Conservation (phyloP, 2,113 vertebrate genomes). For the Ceuthmochares aereus region DNA sequence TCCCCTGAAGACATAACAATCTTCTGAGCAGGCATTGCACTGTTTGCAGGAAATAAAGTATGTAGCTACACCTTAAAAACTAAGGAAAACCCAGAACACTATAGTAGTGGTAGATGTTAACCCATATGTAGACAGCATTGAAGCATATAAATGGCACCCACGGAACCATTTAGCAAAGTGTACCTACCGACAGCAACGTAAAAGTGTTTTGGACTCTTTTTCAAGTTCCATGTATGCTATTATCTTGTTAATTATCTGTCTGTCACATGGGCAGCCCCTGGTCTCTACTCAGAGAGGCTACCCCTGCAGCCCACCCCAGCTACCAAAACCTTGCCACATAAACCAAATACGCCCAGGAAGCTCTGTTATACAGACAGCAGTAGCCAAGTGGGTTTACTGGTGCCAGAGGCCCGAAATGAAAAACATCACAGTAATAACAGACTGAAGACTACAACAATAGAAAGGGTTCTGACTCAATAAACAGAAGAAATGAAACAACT, state of each 20-base stretch:
- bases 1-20: neutral
- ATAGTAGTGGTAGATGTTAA: neutral
- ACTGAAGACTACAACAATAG: neutral
- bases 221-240: neutral
- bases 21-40: neutral
- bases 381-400: neutral
- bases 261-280: neutral
- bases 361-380: neutral
- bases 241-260: neutral
- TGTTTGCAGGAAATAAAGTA: neutral
- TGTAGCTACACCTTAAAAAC: neutral
- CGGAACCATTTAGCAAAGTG: neutral
- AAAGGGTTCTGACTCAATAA: neutral
- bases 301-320: neutral
- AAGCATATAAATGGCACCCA: neutral
- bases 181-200: neutral
- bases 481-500: too few species aligned
- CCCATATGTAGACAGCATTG: neutral
- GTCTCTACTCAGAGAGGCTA: neutral
- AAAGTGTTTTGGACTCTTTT: neutral
- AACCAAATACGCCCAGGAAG: neutral
- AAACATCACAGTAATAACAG: neutral
- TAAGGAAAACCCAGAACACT: neutral
- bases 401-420: neutral
- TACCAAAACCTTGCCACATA: neutral